Evolutionary conservation across 2,888 invertebrate genomes (phyloP).

Genomic region (Ectemnius lituratus): DNA sequence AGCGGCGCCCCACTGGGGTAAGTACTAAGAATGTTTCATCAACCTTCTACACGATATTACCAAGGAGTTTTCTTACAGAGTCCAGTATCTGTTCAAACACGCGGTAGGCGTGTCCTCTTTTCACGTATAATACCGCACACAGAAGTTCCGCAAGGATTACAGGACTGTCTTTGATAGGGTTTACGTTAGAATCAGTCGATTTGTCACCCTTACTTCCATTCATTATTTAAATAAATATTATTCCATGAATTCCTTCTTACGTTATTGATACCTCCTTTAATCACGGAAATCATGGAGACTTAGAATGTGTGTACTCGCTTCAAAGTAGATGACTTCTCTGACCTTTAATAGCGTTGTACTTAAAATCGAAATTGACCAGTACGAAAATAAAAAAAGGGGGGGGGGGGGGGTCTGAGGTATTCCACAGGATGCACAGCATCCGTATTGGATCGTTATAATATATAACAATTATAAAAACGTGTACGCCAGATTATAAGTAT

Average conservation of each 20-base stretch:
- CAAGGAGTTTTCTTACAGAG: constrained; percentile 57
- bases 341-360: too few relatives aligned
- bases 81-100: constrained; percentile 69
- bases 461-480: constrained; percentile 48
- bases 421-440: constrained; percentile 20
- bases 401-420: constrained; percentile 8
- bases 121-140: constrained; percentile 67
- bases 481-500: constrained; percentile 62
- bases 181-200: neutral
- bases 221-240: neutral
- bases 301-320: too few relatives aligned
- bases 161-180: constrained; percentile 66
- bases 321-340: too few relatives aligned
- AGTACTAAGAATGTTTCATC: constrained; percentile 22
- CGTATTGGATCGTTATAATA: neutral
- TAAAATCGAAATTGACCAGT: neutral
- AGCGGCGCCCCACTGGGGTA: constrained; percentile 66
- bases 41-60: constrained; percentile 5
- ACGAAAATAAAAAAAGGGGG: neutral
- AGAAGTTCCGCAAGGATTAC: constrained; percentile 67
- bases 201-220: neutral
- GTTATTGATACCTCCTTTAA: too few relatives aligned
- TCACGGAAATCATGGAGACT: neutral
- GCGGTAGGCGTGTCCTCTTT: constrained; percentile 65
- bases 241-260: too few relatives aligned